Evolutionary conservation across 2,888 invertebrate genomes (phyloP), one percentile per base, ranked within the genome.

Genomic region (Idaea dimidiata): DNA sequence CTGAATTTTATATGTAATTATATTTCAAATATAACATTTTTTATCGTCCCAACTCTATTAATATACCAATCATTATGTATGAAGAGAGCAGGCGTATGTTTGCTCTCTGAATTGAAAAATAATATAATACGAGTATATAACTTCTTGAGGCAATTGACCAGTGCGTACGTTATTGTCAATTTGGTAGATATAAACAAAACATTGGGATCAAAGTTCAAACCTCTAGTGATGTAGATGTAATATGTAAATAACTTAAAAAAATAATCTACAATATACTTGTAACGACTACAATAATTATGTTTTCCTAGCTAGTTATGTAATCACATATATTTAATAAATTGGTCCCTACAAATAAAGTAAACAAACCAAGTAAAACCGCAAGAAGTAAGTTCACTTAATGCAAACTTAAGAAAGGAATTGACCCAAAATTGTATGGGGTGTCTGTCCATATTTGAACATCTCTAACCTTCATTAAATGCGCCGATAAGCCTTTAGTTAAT

Each of bases 271-370:
- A 43, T 43, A 43, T 10, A 43, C 43, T 43, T 8, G 55, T 66
- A 66, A 64, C 66, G 66, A 66, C 60, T 55, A 31, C 3, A 3
- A 8, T 1, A n/a, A n/a, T n/a, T n/a, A n/a, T n/a, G n/a, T n/a
- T n/a, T n/a, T n/a, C n/a, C n/a, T n/a, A n/a, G n/a, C n/a, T n/a
- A n/a, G n/a, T n/a, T n/a, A n/a, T n/a, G n/a, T n/a, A n/a, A n/a
- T n/a, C n/a, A n/a, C n/a, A n/a, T n/a, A n/a, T n/a, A n/a, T n/a
- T n/a, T n/a, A n/a, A n/a, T n/a, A n/a, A n/a, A n/a, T n/a, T n/a
- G n/a, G n/a, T n/a, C n/a, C n/a, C n/a, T n/a, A n/a, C n/a, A n/a
- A n/a, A n/a, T n/a, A n/a, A n/a, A n/a, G n/a, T n/a, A n/a, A n/a
- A n/a, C n/a, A n/a, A n/a, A n/a, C n/a, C n/a, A n/a, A n/a, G n/a